Evolutionary conservation across 1,140 invertebrate species (phyloP).

Genomic region (Cydia pomonella): DNA sequence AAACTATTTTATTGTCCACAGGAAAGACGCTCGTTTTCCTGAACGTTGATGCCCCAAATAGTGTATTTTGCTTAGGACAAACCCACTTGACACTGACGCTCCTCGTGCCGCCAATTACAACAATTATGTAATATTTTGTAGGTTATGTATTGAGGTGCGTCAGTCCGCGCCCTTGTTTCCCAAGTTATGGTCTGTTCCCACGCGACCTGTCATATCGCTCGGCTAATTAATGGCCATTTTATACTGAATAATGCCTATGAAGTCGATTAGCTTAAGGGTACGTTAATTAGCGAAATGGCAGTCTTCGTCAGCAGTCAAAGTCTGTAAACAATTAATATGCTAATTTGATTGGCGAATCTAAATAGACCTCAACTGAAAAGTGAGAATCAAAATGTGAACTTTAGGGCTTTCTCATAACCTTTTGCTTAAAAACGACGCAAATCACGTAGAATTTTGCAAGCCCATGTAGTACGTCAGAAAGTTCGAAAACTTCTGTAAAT

Average conservation of each 20-base stretch:
- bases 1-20: too few species aligned
- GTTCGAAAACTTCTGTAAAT: too few species aligned
- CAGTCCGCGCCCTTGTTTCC: neutral
- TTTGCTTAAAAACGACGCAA: too few species aligned
- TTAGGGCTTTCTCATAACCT: too few species aligned
- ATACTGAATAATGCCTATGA: neutral
- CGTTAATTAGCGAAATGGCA: neutral
- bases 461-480: too few species aligned
- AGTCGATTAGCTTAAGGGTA: neutral
- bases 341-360: too few species aligned
- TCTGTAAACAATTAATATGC: too few species aligned
- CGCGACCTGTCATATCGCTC: neutral
- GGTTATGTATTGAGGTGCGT: slow-evolving; percentile 6
- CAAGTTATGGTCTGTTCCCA: slow-evolving; percentile 4
- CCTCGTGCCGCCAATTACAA: neutral
- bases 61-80: neutral
- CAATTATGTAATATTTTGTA: slow-evolving; percentile 12
- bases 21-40: too few species aligned
- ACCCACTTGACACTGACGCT: neutral
- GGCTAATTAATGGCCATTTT: neutral
- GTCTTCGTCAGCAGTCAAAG: neutral
- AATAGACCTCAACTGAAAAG: too few species aligned
- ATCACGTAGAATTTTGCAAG: too few species aligned
- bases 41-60: too few species aligned
- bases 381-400: too few species aligned